Evolutionary conservation across 2,888 invertebrate genomes (phyloP).

Genomic region (Nephrotoma guestfalica): DNA sequence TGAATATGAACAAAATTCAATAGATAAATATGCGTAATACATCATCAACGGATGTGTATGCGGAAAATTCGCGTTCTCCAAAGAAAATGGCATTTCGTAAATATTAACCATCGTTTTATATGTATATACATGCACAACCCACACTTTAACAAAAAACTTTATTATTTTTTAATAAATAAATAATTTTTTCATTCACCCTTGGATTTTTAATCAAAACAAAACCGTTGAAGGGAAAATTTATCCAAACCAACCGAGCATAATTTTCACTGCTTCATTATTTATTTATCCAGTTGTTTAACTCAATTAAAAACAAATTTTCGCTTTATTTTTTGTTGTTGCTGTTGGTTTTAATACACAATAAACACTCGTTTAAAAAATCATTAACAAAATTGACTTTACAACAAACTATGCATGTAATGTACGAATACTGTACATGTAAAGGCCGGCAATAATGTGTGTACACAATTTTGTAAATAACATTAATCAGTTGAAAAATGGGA

Average conservation of each 20-base stretch:
- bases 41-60: too few species aligned
- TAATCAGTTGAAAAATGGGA: background rate
- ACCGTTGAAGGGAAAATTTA: background rate
- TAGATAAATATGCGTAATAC: background rate
- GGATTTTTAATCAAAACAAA: background rate
- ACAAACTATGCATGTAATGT: background rate
- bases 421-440: background rate
- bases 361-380: background rate
- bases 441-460: background rate
- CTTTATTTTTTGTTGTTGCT: background rate
- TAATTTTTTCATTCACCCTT: background rate
- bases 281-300: background rate
- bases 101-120: background rate
- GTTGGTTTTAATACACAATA: background rate
- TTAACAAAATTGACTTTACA: background rate
- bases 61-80: too few species aligned
- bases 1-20: background rate
- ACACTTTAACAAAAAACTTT: background rate
- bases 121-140: background rate
- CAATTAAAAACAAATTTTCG: background rate
- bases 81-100: background rate
- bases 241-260: background rate
- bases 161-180: background rate
- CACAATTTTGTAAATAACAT: background rate
- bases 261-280: background rate